These are phyloP conservation scores for Oreochromis grahami DNA, from an alignment of 2,797 vertebrate genomes.

Conservation along the genomic window DNA sequence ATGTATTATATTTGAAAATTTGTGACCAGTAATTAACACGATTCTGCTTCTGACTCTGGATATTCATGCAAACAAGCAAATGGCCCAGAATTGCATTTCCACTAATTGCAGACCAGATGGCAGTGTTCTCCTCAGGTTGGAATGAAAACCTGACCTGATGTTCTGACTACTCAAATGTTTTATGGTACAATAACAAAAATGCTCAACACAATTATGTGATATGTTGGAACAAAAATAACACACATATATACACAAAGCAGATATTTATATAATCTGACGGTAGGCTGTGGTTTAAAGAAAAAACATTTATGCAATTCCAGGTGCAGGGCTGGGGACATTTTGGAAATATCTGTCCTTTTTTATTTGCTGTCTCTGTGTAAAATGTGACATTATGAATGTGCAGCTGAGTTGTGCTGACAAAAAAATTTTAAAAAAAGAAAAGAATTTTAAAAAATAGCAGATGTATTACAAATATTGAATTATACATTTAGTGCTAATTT, in stretches of 20 bases:
- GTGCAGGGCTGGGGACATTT: not conserved
- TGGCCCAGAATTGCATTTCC: slow-evolving; percentile 49
- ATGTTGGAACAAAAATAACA: not conserved
- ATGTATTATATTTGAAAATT: not conserved
- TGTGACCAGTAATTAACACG: not conserved
- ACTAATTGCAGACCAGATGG: slow-evolving; percentile 62
- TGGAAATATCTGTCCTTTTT: not conserved
- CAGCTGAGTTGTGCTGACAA: not conserved
- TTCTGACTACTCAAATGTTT: slow-evolving; percentile 25
- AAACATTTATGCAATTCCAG: not conserved
- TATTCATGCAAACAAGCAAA: slow-evolving; percentile 5
- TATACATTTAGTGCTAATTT: not conserved
- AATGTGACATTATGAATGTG: not conserved
- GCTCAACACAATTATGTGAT: not conserved
- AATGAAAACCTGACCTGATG: slow-evolving; percentile 24
- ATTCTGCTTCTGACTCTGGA: not conserved
- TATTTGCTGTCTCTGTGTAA: not conserved
- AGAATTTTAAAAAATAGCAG: not conserved
- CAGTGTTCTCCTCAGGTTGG: slow-evolving; percentile 71
- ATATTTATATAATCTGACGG: not conserved
- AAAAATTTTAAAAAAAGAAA: not conserved
- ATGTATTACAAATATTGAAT: not conserved
- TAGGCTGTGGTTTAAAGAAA: not conserved
- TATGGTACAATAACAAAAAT: not conserved
- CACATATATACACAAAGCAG: not conserved